Evolutionary conservation across 1,140 invertebrate genomes (phyloP).

Genomic region (Eumaeus atala): DNA sequence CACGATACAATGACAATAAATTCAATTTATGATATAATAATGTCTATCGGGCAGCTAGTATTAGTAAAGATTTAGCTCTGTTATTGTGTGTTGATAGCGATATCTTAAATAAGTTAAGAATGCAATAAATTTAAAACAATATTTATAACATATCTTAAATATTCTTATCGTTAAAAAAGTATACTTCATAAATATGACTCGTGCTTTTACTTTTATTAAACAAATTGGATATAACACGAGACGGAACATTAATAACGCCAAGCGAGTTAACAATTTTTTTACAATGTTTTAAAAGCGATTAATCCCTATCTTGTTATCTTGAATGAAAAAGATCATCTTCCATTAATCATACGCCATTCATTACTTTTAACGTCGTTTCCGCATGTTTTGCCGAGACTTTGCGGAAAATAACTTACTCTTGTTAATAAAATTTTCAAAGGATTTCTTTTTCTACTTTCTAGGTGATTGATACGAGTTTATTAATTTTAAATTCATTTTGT

Average conservation of each 20-base stretch:
- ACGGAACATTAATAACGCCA: neutral
- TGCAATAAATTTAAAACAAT: too few species aligned
- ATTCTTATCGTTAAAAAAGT: too few species aligned
- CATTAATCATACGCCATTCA: conserved; percentile 17
- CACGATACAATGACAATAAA: too few species aligned
- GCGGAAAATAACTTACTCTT: conserved; percentile 13
- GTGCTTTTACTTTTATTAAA: too few species aligned
- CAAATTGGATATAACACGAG: too few species aligned
- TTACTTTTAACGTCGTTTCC: conserved; percentile 17
- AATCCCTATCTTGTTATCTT: conserved; percentile 18
- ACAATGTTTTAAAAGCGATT: conserved; percentile 9
- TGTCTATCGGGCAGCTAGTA: too few species aligned
- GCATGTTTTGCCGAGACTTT: conserved; percentile 14
- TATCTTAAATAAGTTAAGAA: too few species aligned
- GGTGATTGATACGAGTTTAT: conserved; percentile 16
- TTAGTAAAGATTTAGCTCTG: too few species aligned
- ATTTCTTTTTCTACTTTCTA: conserved; percentile 16
- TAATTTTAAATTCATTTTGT: conserved; percentile 9
- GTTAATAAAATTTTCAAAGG: conserved; percentile 19
- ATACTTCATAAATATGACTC: too few species aligned
- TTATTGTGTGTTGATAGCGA: too few species aligned
- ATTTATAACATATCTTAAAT: too few species aligned
- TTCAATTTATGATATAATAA: too few species aligned
- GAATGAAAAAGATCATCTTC: conserved; percentile 14
- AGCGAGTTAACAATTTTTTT: conserved; percentile 6